phyloP scores from a whole-genome alignment of 1,140 invertebrate genomes.

The Argopecten irradians region DNA sequence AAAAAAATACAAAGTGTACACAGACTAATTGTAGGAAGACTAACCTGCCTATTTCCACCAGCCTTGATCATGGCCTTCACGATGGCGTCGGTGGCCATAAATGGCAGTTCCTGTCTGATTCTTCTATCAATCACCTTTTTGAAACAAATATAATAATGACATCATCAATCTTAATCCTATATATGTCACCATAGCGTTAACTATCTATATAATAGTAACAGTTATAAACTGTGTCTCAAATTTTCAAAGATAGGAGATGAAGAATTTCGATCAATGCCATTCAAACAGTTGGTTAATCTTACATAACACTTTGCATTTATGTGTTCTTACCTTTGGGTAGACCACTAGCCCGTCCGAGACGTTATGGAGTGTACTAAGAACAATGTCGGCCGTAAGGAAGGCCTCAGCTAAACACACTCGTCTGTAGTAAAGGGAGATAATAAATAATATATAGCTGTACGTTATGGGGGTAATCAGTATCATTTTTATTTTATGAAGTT shows the following conservation, averaged over 20 bases:
- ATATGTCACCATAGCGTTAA: no score
- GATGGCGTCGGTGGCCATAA: conserved; percentile 98
- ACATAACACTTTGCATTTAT: no score
- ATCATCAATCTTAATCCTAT: no score
- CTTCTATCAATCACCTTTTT: conserved; percentile 87
- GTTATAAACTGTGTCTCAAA: no score
- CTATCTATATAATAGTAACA: no score
- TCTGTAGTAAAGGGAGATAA: conserved; percentile 78
- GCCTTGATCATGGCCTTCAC: conserved; percentile 98
- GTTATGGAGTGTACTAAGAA: conserved; percentile 93
- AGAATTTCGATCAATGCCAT: no score
- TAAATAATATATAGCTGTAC: no score
- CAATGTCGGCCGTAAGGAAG: conserved; percentile 93
- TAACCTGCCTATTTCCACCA: conserved; percentile 91
- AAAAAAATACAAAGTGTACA: no score
- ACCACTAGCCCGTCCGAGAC: conserved; percentile 95
- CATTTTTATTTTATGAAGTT: no score
- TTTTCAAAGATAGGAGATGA: no score
- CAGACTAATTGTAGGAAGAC: neutral
- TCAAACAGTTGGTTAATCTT: no score
- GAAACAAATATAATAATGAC: conserved; percentile 32
- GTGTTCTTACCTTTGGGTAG: conserved; percentile 86
- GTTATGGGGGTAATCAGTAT: no score
- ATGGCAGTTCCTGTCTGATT: conserved; percentile 93
- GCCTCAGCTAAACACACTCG: conserved; percentile 93